Evolutionary conservation across 2,888 invertebrate species (phyloP).

Genomic region (Oscheius myriophilus): DNA sequence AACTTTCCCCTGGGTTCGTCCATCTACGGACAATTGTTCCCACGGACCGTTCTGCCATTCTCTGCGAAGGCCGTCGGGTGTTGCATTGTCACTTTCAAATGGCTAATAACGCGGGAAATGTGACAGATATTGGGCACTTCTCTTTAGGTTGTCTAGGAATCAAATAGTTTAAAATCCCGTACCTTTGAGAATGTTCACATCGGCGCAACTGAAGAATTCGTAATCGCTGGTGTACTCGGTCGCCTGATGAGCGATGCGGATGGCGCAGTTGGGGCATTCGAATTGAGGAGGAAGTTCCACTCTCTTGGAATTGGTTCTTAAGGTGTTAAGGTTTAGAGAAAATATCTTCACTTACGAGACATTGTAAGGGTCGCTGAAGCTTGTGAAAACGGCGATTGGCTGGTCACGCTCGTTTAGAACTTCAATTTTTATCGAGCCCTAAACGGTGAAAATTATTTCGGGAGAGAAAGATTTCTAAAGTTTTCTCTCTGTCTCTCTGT

Average conservation of each 20-base stretch:
- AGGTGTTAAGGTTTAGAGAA: conserved; percentile 56
- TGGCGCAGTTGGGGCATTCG: conserved; percentile 87
- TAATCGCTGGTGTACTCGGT: conserved; percentile 87
- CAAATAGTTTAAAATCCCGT: neutral
- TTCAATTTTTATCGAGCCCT: conserved; percentile 91
- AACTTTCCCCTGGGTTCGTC: too few species aligned
- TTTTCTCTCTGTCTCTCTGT: too few species aligned
- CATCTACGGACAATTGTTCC: too few species aligned
- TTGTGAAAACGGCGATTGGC: conserved; percentile 84
- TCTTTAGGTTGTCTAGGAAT: neutral
- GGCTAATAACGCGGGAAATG: too few species aligned
- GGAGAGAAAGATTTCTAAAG: too few species aligned
- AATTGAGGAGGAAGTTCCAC: conserved; percentile 85
- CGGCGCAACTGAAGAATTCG: conserved; percentile 93
- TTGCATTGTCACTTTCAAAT: too few species aligned
- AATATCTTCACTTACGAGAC: conserved; percentile 39
- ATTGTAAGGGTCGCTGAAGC: conserved; percentile 54
- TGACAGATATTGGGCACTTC: too few species aligned
- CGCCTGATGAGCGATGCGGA: conserved; percentile 88
- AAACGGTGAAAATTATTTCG: conserved; percentile 62
- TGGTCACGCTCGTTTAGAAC: conserved; percentile 85
- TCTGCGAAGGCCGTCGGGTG: too few species aligned
- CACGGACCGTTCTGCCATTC: too few species aligned
- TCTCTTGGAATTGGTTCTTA: conserved; percentile 84
- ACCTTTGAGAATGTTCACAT: conserved; percentile 76